Evolutionary conservation across 2,797 vertebrate genomes (phyloP), one percentile per base, ranked within the genome.

Genomic region (Kryptolebias ocellatus): DNA sequence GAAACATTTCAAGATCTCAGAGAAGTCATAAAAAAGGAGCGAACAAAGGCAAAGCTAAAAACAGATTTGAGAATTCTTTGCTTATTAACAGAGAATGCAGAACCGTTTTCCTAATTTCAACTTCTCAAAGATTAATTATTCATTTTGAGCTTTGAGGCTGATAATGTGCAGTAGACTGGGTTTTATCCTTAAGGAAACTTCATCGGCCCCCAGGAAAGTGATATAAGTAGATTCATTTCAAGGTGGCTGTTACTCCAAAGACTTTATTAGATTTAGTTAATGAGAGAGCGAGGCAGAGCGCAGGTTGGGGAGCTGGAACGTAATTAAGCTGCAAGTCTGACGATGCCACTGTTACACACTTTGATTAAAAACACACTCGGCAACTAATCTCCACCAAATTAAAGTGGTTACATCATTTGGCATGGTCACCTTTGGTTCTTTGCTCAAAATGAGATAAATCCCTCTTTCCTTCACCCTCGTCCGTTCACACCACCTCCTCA

Each of bases 211-310:
- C 86, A 85, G 87, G 90, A 94, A 91, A 87, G 88, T 73, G 70
- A 86, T 88, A 87, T 88, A 90, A 93, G 85, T 87, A 87, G 86
- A 90, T 92, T 93, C 86, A 93, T 93, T 92, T 92, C 87, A 87
- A 89, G 89, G 92, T 91, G 89, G 85, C 87, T 91, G 90, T 90
- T 91, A 85, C 88, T 91, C 90, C 81, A 39, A 90, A 92, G 91
- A 90, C 90, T 90, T 94, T 93, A 93, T 93, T 94, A 92, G 87
- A 92, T 93, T 93, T 87, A 86, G 87, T 87, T 91, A 92, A 93
- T 92, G 90, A 92, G 90, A 85, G 87, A 63, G 85, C 79, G 55
- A 90, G 87, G 81, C 81, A 72, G 80, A 82, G 85, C 70, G 77
- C 89, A 90, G 91, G 90, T 91, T 89, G 83, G 90, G 90, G 89